A percentile compares a stretch with the other conserved stretches of the same genome.
Conservation (phyloP, 1,140 invertebrate species). For the Stegodyphus mimosarum region DNA sequence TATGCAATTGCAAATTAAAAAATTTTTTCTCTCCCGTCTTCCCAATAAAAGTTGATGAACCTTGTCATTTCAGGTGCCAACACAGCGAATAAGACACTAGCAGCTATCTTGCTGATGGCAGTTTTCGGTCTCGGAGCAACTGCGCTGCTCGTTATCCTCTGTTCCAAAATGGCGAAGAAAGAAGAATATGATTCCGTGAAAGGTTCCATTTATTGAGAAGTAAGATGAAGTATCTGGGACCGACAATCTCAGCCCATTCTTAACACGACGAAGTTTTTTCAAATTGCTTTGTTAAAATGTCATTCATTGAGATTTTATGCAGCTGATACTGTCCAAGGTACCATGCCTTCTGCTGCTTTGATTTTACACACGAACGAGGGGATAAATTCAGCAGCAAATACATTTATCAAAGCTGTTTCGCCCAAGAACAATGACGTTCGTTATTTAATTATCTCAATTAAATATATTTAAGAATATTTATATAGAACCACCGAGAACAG, state of each 20-base stretch:
- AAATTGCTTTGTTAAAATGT: neutral
- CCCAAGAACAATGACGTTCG: no score
- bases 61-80: constrained; percentile 24
- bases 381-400: no score
- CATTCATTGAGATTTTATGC: constrained; percentile 28
- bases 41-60: no score
- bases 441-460: no score
- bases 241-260: constrained; percentile 28
- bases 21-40: no score
- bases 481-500: no score
- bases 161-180: constrained; percentile 43
- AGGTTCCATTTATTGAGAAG: constrained; percentile 39
- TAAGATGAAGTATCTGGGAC: constrained; percentile 1
- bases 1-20: no score
- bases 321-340: neutral
- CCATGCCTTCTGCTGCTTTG: neutral
- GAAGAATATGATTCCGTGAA: constrained; percentile 48
- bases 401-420: no score
- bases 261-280: neutral
- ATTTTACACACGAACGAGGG: neutral
- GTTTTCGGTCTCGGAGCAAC: constrained; percentile 32
- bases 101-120: constrained; percentile 44
- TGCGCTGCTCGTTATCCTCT: constrained; percentile 33
- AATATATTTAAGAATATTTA: no score
- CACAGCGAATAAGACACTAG: constrained; percentile 30